phyloP scores from a whole-genome alignment of 2,888 invertebrate genomes.

The Exocentrus adspersus region DNA sequence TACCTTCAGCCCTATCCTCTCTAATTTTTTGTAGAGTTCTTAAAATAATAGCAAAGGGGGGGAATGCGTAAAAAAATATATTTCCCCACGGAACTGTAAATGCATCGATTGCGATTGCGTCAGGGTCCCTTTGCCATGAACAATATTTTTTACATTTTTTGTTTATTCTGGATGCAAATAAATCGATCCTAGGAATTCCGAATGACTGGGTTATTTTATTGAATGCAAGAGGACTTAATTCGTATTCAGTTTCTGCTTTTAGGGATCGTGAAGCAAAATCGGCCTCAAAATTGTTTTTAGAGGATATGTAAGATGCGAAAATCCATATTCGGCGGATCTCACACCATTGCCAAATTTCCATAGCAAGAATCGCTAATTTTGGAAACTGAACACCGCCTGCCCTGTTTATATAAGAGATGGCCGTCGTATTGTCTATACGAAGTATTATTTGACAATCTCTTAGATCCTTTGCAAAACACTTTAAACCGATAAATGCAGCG shows the following conservation, averaged over 20 bases:
- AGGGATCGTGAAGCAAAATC: conserved; percentile 5
- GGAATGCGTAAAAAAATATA: background rate
- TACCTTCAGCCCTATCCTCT: background rate
- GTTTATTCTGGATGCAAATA: conserved; percentile 1
- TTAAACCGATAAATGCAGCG: background rate
- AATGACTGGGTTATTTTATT: background rate
- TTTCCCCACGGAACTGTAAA: background rate
- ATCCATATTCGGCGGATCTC: background rate
- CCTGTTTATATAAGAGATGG: no score
- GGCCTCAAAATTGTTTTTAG: background rate
- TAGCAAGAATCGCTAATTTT: no score
- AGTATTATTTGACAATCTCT: conserved; percentile 3
- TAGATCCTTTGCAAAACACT: conserved; percentile 1
- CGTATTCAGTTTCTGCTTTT: conserved; percentile 6
- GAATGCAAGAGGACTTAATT: background rate
- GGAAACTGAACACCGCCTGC: no score
- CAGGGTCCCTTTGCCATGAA: background rate
- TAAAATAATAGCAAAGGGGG: background rate
- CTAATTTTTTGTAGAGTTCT: background rate
- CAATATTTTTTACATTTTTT: conserved; percentile 8
- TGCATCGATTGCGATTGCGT: background rate
- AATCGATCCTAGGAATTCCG: background rate
- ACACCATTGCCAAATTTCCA: background rate
- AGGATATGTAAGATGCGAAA: conserved; percentile 1
- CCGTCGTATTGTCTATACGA: background rate